A percentile compares a stretch with the other conserved stretches of the same genome.
Conservation (phyloP, 2,888 invertebrate genomes). For the Caenorhabditis japonica region DNA sequence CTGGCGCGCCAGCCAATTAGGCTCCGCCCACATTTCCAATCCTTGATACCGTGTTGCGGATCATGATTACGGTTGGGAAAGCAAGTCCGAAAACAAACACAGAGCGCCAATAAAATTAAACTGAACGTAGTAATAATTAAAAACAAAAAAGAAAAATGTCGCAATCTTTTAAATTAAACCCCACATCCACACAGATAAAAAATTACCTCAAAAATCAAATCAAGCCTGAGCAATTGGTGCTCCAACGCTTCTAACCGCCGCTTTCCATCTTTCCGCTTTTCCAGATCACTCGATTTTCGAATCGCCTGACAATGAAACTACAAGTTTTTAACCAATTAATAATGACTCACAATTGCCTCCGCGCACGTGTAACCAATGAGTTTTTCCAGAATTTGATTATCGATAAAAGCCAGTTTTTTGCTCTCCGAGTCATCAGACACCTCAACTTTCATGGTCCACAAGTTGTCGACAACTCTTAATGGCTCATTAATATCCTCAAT, state of each 20-base stretch:
- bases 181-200: too few species aligned
- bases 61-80: too few species aligned
- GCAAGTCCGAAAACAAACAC: too few species aligned
- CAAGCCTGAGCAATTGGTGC: conserved; percentile 34
- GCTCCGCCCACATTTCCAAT: too few species aligned
- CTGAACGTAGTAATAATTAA: too few species aligned
- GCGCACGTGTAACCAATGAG: conserved; percentile 40
- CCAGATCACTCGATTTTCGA: conserved; percentile 38
- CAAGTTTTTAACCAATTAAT: background rate
- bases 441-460: conserved; percentile 49
- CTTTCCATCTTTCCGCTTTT: conserved; percentile 39
- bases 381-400: conserved; percentile 29
- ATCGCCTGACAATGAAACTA: conserved; percentile 13
- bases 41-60: too few species aligned
- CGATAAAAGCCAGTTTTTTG: conserved; percentile 9
- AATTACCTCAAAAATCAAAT: conserved; percentile 49
- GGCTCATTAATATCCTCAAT: conserved; percentile 38
- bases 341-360: conserved; percentile 34
- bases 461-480: conserved; percentile 31
- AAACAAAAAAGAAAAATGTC: too few species aligned
- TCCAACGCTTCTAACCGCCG: conserved; percentile 30
- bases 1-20: too few species aligned
- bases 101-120: too few species aligned
- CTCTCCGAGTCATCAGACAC: conserved; percentile 15
- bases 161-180: too few species aligned